phyloP scores from a whole-genome alignment of 2,797 vertebrate species.

The Cyprinella venusta region DNA sequence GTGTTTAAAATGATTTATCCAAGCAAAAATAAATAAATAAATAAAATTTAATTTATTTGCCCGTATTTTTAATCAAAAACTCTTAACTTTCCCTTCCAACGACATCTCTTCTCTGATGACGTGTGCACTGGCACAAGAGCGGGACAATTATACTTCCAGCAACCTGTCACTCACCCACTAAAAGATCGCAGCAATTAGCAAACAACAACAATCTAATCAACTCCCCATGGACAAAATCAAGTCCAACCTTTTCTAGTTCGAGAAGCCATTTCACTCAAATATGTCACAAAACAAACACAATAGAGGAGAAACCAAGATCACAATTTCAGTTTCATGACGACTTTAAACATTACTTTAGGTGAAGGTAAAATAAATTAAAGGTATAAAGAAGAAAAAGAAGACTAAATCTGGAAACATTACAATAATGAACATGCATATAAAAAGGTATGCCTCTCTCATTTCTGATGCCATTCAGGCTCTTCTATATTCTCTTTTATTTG shows the following conservation, averaged over 20 bases:
- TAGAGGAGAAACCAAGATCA: neutral
- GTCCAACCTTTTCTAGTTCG: neutral
- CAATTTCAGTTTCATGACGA: neutral
- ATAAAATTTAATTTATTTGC: too few relatives aligned
- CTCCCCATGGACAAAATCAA: neutral
- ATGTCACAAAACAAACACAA: neutral
- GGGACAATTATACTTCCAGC: neutral
- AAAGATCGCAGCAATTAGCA: neutral
- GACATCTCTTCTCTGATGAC: too few relatives aligned
- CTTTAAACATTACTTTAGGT: neutral
- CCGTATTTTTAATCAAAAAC: neutral
- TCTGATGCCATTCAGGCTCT: neutral
- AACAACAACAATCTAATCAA: neutral
- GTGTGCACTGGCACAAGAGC: neutral
- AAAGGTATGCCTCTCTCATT: neutral
- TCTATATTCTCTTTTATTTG: slow-evolving; percentile 14
- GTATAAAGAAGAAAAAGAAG: neutral
- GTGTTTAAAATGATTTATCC: neutral
- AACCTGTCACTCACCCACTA: neutral
- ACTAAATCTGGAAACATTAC: neutral
- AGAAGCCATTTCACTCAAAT: neutral
- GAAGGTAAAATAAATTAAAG: neutral
- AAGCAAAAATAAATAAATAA: too few relatives aligned
- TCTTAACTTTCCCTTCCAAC: neutral
- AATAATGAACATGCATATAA: slow-evolving; percentile 6